Conservation (phyloP, 2,888 invertebrate genomes). For the Pharmacophagus antenor region DNA sequence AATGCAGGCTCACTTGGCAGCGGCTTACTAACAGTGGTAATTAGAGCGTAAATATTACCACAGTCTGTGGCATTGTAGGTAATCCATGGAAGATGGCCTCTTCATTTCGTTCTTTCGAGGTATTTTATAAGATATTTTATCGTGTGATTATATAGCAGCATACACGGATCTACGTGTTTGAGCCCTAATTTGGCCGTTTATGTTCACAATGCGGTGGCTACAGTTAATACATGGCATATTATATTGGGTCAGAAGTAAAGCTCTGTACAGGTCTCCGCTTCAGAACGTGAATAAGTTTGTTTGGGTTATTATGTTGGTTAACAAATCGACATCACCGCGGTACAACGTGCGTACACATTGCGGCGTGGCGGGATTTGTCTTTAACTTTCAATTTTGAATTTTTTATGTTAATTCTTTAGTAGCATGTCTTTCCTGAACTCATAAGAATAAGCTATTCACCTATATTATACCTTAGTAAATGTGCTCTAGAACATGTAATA, state of each 20-base stretch:
- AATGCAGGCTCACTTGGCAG: too few relatives aligned
- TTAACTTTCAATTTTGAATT: too few relatives aligned
- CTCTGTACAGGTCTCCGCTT: too few relatives aligned
- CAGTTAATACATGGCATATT: neutral
- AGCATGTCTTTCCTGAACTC: neutral
- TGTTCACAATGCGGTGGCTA: neutral
- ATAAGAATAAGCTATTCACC: too few relatives aligned
- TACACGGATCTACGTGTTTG: neutral
- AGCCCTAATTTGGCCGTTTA: neutral
- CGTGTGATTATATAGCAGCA: neutral
- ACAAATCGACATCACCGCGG: too few relatives aligned
- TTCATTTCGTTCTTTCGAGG: neutral
- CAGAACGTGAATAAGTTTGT: too few relatives aligned
- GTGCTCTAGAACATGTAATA: too few relatives aligned
- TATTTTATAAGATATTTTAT: constrained; percentile 5
- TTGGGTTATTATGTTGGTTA: too few relatives aligned
- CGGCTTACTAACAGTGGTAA: neutral
- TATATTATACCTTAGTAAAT: neutral
- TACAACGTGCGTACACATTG: neutral
- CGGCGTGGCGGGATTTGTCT: neutral
- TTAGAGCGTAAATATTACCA: constrained; percentile 14
- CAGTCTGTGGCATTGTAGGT: neutral
- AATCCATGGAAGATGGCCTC: neutral
- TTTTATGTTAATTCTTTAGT: neutral
- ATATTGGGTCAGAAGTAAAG: too few relatives aligned